Base-by-base conservation (phyloP, 1,140 invertebrate genomes). In the Listronotus bonariensis region DNA sequence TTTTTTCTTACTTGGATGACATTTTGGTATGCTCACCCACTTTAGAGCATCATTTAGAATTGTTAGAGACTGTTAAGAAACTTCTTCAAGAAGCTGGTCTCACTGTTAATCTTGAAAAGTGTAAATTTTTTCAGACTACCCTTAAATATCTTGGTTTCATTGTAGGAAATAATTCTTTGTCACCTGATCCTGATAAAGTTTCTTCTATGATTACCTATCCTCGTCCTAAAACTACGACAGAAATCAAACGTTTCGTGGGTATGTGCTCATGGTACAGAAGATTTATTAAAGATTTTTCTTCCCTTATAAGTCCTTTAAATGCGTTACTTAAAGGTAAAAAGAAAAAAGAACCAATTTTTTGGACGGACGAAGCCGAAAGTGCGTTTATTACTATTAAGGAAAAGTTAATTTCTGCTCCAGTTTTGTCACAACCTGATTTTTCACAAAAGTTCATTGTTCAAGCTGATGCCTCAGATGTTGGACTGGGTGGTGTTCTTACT, bases 211-310 rank as follows among this genome's bases (percentile, higher is more conserved):
- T 64, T 10, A 51, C 74, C 2, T 78, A 73, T 34, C 68, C 70
- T 3, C 38, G 41, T 7, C 78, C 78, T 0, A 59, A 15, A 15
- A 79, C 65, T 26, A 6, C 65, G 0, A 72, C 68, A 6, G 68
- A 80, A 46, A 38, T 36, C 8, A 36, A 36, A 36, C 11, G 34
- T 12, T 36, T 36, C 11, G 34, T 10, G 1, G 34, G 34, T 82
- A 0, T 72, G 15, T 17, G 15, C 17, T 71, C 72, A 17, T 84
- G 78, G 70, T 83, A 81, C 56, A 68, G 79, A 43, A 68, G 78
- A 15, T 84, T 82, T 61, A 67, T 82, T 9, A 68, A 70, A 36
- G 68, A 80, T 42, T 75, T 81, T 49, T 68, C 78, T 6, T 67
- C 68, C 7, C n/a, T 80, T 5, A 72, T 74, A 8, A 70, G 63